These are phyloP conservation scores for Drosophila atroscutellata DNA, from an alignment of 2,888 invertebrate genomes.

Conservation along the genomic window DNA sequence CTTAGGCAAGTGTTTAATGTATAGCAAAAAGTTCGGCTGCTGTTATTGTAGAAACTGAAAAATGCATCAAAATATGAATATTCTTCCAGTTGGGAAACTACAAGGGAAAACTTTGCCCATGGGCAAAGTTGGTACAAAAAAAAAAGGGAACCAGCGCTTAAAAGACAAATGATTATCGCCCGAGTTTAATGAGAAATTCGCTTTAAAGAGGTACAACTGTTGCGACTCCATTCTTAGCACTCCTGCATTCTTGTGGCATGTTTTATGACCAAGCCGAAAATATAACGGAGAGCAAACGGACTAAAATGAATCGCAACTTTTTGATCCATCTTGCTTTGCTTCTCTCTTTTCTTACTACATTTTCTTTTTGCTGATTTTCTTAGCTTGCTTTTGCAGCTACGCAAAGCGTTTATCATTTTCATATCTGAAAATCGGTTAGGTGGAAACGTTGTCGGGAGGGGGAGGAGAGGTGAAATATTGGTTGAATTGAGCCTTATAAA, in stretches of 20 bases:
- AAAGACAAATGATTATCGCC: neutral
- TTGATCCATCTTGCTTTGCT: constrained; percentile 8
- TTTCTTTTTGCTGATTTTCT: neutral
- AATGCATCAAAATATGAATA: neutral
- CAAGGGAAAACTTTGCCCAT: neutral
- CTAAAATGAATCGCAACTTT: constrained; percentile 72
- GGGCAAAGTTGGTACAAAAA: neutral
- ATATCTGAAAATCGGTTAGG: neutral
- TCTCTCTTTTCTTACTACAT: neutral
- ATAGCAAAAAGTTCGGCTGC: neutral
- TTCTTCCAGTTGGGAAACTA: neutral
- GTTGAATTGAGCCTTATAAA: constrained; percentile 38
- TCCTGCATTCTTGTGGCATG: constrained; percentile 72
- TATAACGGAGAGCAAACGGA: constrained; percentile 31
- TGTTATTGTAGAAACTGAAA: neutral
- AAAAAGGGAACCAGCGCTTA: neutral
- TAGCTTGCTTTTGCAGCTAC: constrained; percentile 2
- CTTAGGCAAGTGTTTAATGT: too few relatives aligned
- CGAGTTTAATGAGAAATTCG: neutral
- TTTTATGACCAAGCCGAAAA: constrained; percentile 60
- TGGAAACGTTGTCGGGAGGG: neutral
- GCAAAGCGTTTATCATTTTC: constrained; percentile 43
- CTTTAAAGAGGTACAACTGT: constrained; percentile 19
- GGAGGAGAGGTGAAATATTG: constrained; percentile 2
- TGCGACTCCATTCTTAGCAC: constrained; percentile 19